Evolutionary conservation across 2,797 vertebrate species (phyloP).

Genomic region (Acanthornis magna): DNA sequence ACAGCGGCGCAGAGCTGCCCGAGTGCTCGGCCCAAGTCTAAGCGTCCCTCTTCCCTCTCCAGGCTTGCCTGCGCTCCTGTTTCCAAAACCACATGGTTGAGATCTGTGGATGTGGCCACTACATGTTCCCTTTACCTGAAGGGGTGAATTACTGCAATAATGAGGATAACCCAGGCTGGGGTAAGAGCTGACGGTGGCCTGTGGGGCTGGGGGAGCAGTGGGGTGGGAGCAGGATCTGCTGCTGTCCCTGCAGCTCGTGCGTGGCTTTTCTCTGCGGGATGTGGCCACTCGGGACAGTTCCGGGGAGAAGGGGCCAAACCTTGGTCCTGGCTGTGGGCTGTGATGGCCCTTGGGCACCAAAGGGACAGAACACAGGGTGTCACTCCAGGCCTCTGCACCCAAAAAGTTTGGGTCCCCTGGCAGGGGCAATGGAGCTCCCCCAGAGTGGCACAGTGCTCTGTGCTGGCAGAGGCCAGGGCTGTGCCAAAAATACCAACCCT

Average conservation of each 20-base stretch:
- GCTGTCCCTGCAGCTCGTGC: not conserved
- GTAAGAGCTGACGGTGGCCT: slow-evolving; percentile 31
- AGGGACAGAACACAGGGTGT: too few species aligned
- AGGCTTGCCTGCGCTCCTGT: slow-evolving; percentile 83
- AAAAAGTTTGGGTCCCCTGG: not conserved
- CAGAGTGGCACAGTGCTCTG: not conserved
- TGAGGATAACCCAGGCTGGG: slow-evolving; percentile 75
- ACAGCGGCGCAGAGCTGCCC: accelerated
- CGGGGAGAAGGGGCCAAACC: not conserved
- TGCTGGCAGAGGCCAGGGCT: not conserved
- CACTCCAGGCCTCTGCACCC: accelerated
- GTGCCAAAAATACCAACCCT: not conserved
- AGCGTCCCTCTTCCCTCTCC: not conserved
- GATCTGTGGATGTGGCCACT: slow-evolving; percentile 76
- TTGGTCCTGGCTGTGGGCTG: not conserved
- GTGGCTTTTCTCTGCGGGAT: accelerated
- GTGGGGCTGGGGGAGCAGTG: not conserved
- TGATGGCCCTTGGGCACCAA: not conserved
- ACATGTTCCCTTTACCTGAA: slow-evolving; percentile 71
- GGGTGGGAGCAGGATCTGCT: not conserved
- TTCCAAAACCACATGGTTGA: slow-evolving; percentile 75
- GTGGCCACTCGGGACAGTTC: accelerated
- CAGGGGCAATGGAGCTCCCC: not conserved
- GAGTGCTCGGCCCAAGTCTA: accelerated
- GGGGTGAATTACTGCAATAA: slow-evolving; percentile 74